phyloP scores from a whole-genome alignment of 2,113 vertebrate genomes.

The Mixornis gularis region DNA sequence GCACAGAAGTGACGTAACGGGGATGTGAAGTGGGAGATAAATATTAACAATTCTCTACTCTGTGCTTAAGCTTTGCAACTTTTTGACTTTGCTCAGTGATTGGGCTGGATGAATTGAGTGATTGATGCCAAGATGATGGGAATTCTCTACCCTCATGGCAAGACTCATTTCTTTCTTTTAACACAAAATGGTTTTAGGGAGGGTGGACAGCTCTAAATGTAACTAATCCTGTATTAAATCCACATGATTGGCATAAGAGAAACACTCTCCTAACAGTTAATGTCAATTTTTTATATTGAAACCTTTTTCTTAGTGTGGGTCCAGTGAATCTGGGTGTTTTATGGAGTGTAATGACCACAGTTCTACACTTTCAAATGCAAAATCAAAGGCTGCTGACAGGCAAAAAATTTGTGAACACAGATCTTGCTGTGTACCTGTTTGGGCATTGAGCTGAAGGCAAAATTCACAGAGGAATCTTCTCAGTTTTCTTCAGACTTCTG shows the following conservation, averaged over 20 bases:
- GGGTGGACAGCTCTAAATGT: neutral
- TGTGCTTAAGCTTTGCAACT: neutral
- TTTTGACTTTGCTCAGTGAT: neutral
- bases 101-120: neutral
- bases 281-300: neutral
- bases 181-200: neutral
- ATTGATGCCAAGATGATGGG: neutral
- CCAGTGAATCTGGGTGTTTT: neutral
- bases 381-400: neutral
- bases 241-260: neutral
- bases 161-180: neutral
- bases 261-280: neutral
- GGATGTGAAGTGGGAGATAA: neutral
- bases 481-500: neutral
- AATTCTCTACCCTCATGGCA: neutral
- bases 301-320: neutral
- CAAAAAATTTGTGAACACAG: neutral
- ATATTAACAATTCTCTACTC: slow-evolving; percentile 15
- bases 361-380: neutral
- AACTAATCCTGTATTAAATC: neutral
- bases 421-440: neutral
- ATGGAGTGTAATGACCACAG: neutral
- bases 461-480: neutral
- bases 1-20: neutral
- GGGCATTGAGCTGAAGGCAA: neutral